Base-by-base conservation (phyloP, 2,797 vertebrate genomes). In the Muscicapa striata region DNA sequence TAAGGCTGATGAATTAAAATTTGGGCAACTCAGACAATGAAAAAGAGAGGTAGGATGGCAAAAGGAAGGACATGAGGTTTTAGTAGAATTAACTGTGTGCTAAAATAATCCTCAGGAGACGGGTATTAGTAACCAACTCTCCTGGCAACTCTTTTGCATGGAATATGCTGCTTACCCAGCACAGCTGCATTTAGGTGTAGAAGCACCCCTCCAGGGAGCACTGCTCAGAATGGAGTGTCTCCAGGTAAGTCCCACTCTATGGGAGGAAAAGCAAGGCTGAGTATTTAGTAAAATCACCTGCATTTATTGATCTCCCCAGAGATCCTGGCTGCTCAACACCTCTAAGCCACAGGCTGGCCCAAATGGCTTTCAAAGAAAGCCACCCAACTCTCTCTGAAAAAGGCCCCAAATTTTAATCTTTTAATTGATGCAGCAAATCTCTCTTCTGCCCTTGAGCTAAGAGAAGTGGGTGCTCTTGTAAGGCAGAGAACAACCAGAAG, bases 401-500 rank as follows among this genome's bases (percentile, higher is more conserved):
- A 66, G 6, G 15, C 21, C 91, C 24, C 18, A 40, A 6, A 58
- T 82, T 54, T 57, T 19, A 13, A 52, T 67, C 12, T 58, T 78
- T 89, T 46, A 72, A 61, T 61, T 92, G 72, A 46, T 61, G 46
- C 23, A 58, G 32, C 6, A 51, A 72, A 81, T n/a, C 11, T 69
- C 19, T 61, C 83, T 95, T 90, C 81, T 64, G 84, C 27, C 75
- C 48, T 69, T 92, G 57, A 85, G 82, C 43, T 74, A 43, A 40
- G 18, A 38, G 17, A 85, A 87, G 45, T 3, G 9, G 22, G 49
- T 74, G 41, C 78, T 90, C 15, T 92, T 3, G 5, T 87, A 75
- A 87, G 49, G 45, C 63, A 82, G 86, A 94, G 74, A 68, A 90
- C 40, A 93, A 82, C 84, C 89, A 95, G 78, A 90, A 92, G 84